A percentile compares a stretch with the other conserved stretches of the same genome.
These are phyloP conservation scores for Sarcophaga peregrina DNA, from an alignment of 1,140 invertebrate species.

Conservation along the genomic window DNA sequence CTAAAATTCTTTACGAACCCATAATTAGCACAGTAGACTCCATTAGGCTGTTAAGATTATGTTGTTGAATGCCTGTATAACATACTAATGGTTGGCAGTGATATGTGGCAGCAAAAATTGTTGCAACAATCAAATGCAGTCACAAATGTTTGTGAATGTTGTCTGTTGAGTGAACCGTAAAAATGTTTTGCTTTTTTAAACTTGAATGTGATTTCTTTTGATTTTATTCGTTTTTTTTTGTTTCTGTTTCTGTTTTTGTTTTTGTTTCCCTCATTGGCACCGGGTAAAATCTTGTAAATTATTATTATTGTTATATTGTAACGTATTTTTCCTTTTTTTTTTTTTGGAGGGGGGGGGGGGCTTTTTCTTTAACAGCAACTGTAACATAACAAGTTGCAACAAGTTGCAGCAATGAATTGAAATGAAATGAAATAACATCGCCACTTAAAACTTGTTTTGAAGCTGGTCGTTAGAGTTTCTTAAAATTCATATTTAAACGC, in stretches of 20 bases:
- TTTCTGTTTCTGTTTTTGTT: neutral
- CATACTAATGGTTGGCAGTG: neutral
- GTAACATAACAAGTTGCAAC: slow-evolving; percentile 6
- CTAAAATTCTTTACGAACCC: no score
- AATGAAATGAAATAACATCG: neutral
- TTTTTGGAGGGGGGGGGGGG: no score
- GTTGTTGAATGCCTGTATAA: neutral
- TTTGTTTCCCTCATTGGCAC: neutral
- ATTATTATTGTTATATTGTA: neutral
- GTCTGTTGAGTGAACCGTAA: neutral
- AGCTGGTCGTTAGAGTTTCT: neutral
- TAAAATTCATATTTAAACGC: slow-evolving; percentile 35
- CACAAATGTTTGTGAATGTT: neutral
- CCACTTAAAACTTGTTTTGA: neutral
- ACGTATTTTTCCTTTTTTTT: neutral
- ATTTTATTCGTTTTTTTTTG: no score
- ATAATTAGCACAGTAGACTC: no score
- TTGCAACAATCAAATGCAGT: neutral
- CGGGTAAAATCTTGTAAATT: neutral
- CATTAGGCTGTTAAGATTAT: neutral
- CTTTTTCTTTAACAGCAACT: neutral
- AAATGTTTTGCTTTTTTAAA: neutral
- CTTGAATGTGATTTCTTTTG: no score
- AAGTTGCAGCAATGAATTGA: neutral
- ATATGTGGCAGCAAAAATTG: neutral